A percentile compares a stretch with the other conserved stretches of the same genome.
These are phyloP conservation scores for Xerus inauris DNA, from an alignment of 2,113 vertebrate genomes.

Conservation along the genomic window DNA sequence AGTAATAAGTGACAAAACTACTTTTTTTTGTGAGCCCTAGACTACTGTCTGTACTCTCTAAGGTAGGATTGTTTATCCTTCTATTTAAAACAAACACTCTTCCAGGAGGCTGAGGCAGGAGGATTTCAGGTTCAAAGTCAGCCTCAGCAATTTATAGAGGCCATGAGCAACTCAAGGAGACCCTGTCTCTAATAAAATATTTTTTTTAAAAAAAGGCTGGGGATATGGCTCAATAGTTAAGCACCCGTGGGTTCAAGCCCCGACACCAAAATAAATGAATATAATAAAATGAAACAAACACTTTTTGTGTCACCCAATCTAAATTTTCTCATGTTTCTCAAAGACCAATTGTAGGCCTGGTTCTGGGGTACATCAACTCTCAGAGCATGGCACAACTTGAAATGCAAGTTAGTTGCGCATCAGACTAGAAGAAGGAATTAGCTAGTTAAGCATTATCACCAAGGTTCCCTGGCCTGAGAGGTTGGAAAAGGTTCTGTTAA, in stretches of 20 bases:
- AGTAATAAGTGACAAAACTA: conserved; percentile 9
- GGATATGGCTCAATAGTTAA: too few species aligned
- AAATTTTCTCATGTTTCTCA: background rate
- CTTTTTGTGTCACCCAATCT: background rate
- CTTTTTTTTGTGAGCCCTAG: background rate
- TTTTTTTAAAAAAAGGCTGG: too few species aligned
- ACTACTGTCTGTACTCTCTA: background rate
- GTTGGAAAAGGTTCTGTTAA: background rate
- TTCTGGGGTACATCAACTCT: background rate
- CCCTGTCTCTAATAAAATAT: too few species aligned
- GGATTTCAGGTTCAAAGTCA: too few species aligned
- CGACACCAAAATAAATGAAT: too few species aligned
- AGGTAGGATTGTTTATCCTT: background rate
- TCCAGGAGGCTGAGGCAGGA: too few species aligned
- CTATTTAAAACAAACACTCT: background rate
- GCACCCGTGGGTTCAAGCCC: too few species aligned
- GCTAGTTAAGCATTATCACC: background rate
- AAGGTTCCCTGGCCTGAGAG: background rate
- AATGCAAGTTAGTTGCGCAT: background rate
- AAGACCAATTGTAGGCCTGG: background rate
- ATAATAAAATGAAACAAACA: too few species aligned
- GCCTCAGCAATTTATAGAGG: too few species aligned
- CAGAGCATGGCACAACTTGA: background rate
- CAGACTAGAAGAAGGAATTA: background rate
- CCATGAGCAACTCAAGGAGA: too few species aligned